phyloP scores from a whole-genome alignment of 2,113 vertebrate genomes.

The Myiozetetes cayanensis region DNA sequence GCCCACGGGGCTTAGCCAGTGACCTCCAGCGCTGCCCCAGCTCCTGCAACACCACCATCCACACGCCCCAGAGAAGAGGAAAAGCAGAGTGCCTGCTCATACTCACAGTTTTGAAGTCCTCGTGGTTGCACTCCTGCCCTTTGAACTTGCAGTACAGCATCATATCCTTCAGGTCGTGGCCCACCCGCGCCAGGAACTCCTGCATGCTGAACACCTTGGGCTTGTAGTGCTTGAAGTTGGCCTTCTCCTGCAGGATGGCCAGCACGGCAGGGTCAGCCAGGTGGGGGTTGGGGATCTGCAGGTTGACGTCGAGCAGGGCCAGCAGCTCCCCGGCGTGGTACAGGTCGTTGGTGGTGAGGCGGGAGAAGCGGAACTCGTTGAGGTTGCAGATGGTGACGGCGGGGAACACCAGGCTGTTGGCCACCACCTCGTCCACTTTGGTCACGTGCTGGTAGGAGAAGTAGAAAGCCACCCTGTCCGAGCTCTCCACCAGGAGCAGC shows the following conservation, averaged over 20 bases:
- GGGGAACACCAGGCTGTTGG: conserved; percentile 91
- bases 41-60: background rate
- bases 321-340: conserved; percentile 96
- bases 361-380: conserved; percentile 91
- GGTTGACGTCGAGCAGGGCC: conserved; percentile 91
- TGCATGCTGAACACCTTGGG: conserved; percentile 95
- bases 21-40: background rate
- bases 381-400: conserved; percentile 97
- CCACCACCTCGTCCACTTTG: conserved; percentile 91
- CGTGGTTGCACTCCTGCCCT: conserved; percentile 89
- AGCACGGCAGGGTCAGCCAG: conserved; percentile 89
- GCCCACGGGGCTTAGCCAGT: background rate
- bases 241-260: conserved; percentile 83
- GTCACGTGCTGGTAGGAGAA: conserved; percentile 96
- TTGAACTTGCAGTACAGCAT: conserved; percentile 97
- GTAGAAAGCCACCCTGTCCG: conserved; percentile 91
- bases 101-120: conserved; percentile 98
- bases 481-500: conserved; percentile 89
- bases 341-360: conserved; percentile 92
- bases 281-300: conserved; percentile 89
- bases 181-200: conserved; percentile 93
- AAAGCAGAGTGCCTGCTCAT: background rate
- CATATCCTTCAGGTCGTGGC: conserved; percentile 97
- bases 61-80: background rate
- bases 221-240: conserved; percentile 93